These are phyloP conservation scores for Osmerus eperlanus DNA, from an alignment of 2,113 vertebrate genomes.

Conservation along the genomic window DNA sequence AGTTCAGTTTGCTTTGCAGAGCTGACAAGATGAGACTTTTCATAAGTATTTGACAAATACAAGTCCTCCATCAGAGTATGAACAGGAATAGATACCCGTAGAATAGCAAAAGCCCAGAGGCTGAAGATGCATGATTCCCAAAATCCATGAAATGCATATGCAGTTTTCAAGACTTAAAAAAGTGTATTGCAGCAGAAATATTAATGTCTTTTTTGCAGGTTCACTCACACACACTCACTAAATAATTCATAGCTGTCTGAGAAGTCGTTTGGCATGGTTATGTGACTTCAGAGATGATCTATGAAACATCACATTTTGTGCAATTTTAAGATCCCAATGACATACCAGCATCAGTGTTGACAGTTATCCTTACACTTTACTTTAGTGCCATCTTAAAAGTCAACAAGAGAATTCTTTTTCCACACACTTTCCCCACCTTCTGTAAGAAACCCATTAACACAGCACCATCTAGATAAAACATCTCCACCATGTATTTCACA, in stretches of 20 bases:
- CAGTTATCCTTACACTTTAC: too few species aligned
- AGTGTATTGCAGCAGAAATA: constrained; percentile 50
- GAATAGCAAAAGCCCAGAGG: constrained; percentile 43
- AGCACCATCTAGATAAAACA: too few species aligned
- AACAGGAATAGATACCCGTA: constrained; percentile 39
- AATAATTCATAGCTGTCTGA: constrained; percentile 48
- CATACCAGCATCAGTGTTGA: too few species aligned
- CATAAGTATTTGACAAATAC: constrained; percentile 44
- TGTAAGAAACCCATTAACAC: too few species aligned
- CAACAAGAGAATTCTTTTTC: too few species aligned
- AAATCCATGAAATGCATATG: constrained; percentile 57
- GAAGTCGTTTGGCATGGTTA: constrained; percentile 34
- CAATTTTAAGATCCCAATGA: background rate
- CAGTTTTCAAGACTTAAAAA: constrained; percentile 42
- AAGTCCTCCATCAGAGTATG: constrained; percentile 55
- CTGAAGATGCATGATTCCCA: constrained; percentile 48
- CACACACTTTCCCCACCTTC: too few species aligned
- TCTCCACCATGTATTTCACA: too few species aligned
- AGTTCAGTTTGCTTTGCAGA: constrained; percentile 26
- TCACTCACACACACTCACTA: constrained; percentile 30
- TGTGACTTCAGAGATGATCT: constrained; percentile 23
- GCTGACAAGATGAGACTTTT: constrained; percentile 42
- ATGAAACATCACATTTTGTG: constrained; percentile 1
- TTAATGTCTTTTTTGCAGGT: constrained; percentile 29
- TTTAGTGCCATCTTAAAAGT: too few species aligned